Percentiles rank a stretch among this genome's conserved stretches.
These are phyloP conservation scores for Pediacus dermestoides DNA, from an alignment of 2,888 invertebrate species.

Conservation along the genomic window DNA sequence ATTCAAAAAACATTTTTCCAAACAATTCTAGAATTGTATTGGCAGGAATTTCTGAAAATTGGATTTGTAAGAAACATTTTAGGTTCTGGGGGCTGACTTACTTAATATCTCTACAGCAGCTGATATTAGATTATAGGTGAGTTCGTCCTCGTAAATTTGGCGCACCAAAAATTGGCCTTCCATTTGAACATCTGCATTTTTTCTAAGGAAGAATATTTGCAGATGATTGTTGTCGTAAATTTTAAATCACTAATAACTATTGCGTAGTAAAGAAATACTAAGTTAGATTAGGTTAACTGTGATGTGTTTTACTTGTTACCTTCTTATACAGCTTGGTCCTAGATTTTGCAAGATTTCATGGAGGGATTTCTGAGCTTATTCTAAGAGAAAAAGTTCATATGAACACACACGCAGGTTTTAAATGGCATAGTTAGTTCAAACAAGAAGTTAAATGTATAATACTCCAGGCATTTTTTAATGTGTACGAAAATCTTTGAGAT, in stretches of 20 bases:
- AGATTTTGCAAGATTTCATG: too few relatives aligned
- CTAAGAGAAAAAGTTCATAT: too few relatives aligned
- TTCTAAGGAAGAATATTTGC: slow-evolving; percentile 63
- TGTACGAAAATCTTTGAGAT: too few relatives aligned
- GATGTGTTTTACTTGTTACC: neutral
- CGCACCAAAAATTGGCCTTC: slow-evolving; percentile 93
- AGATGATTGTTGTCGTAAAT: too few relatives aligned
- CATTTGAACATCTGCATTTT: slow-evolving; percentile 89
- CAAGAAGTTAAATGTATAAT: too few relatives aligned
- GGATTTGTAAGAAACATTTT: neutral
- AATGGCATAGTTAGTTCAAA: too few relatives aligned
- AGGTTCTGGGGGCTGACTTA: slow-evolving; percentile 55
- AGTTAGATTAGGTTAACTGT: neutral
- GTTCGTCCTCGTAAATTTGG: slow-evolving; percentile 92
- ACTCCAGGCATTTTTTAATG: too few relatives aligned
- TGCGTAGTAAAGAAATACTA: slow-evolving; percentile 1
- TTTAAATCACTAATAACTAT: too few relatives aligned
- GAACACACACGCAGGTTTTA: too few relatives aligned
- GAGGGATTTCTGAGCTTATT: too few relatives aligned
- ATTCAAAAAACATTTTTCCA: slow-evolving; percentile 93
- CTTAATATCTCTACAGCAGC: slow-evolving; percentile 89
- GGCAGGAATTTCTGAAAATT: slow-evolving; percentile 77
- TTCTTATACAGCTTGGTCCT: too few relatives aligned
- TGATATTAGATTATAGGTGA: slow-evolving; percentile 88
- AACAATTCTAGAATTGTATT: slow-evolving; percentile 85